These are phyloP conservation scores for Luperina testacea DNA, from an alignment of 2,888 invertebrate genomes.

Conservation along the genomic window DNA sequence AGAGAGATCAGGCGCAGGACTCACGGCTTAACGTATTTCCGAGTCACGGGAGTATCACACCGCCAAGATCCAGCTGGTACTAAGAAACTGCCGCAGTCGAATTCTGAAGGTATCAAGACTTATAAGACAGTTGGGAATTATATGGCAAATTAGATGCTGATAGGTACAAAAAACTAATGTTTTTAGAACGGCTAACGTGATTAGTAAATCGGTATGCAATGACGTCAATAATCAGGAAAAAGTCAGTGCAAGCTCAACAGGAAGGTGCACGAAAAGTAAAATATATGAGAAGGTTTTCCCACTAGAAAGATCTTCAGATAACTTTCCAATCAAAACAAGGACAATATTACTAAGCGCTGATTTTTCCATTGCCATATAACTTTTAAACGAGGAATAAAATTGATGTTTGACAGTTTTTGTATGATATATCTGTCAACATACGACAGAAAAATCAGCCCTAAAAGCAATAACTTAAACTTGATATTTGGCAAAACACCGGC, in stretches of 20 bases:
- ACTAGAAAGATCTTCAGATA: background rate
- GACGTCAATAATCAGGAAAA: constrained; percentile 37
- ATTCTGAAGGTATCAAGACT: background rate
- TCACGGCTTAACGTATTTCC: background rate
- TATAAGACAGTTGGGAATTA: background rate
- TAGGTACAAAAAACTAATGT: background rate
- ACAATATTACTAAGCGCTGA: constrained; percentile 6
- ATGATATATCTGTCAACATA: too few relatives aligned
- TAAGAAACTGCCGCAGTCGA: background rate
- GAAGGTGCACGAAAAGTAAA: background rate
- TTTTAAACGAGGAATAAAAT: too few relatives aligned
- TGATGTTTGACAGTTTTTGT: too few relatives aligned
- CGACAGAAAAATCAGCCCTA: too few relatives aligned
- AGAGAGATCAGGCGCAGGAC: too few relatives aligned
- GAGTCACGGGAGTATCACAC: background rate
- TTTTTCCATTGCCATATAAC: too few relatives aligned
- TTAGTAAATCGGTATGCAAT: background rate
- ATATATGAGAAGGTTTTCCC: constrained; percentile 13
- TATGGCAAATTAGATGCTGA: background rate
- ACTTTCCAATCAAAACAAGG: constrained; percentile 10
- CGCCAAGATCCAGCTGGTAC: background rate
- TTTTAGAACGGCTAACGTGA: background rate
- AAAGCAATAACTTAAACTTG: constrained; percentile 6
- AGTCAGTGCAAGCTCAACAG: too few relatives aligned
- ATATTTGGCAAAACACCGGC: constrained; percentile 18